Evolutionary conservation across 2,113 vertebrate species (phyloP).

Genomic region (Macquaria ambigua): DNA sequence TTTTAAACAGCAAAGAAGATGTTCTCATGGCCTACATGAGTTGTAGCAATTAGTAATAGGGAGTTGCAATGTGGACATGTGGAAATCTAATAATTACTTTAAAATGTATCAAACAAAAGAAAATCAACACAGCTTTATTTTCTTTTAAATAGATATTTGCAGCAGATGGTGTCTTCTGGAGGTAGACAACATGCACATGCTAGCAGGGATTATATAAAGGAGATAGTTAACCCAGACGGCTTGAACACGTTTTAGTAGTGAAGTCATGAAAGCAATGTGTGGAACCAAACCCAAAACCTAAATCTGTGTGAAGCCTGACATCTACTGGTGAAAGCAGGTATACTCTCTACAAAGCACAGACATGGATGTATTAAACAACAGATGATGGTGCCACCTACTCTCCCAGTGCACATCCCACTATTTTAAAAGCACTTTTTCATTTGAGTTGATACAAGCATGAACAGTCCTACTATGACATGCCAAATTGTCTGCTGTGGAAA

Average conservation of each 20-base stretch:
- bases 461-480: too few species aligned
- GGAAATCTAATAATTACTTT: not conserved
- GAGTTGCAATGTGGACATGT: not conserved
- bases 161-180: not conserved
- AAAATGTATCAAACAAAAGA: not conserved
- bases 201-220: not conserved
- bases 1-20: not conserved
- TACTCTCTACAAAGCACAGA: not conserved
- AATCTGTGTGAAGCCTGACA: conserved; percentile 47
- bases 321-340: conserved; percentile 36
- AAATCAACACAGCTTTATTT: not conserved
- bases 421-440: not conserved
- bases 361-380: not conserved
- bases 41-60: not conserved
- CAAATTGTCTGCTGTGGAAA: too few species aligned
- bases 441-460: not conserved
- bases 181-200: not conserved
- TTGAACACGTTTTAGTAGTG: not conserved
- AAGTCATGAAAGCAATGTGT: not conserved
- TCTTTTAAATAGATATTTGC: not conserved
- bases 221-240: not conserved
- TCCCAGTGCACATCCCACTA: not conserved
- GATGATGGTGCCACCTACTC: not conserved
- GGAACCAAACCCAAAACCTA: not conserved
- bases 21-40: not conserved